Evolutionary conservation across 2,113 vertebrate species (phyloP), one percentile per base, ranked within the genome.

Genomic region (Malurus alboscapulatus): DNA sequence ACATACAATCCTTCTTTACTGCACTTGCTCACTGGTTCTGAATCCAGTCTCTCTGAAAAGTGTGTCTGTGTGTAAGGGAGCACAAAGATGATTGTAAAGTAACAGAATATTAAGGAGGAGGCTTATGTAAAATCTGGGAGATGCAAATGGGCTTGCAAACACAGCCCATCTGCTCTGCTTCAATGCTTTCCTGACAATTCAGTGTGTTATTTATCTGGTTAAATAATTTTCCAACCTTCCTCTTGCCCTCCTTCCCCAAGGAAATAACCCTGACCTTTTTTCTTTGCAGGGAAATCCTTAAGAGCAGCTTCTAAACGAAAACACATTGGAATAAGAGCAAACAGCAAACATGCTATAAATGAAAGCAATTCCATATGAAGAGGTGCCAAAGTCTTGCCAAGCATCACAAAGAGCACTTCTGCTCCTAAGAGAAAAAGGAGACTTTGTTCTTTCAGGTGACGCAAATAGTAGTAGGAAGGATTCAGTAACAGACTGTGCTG

Each of bases 81-180:
- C 32, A 63, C 78, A 84, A 67, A 84, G 20, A n/a, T n/a, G 29
- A 67, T 51, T 58, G 50, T 29, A 63, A 88, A 82, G 72, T 65
- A 91, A 81, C 59, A 82, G 82, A 84, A 32, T 53, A 71, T 32
- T 75, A 78, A 93, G 69, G 38, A 50, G 25, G 82, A 80, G 10
- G 25, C 36, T 83, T 55, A 48, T 36, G 27, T 53, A 82, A 93
- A 94, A 53, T 77, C 32, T 84, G n/a, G 73, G 91, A 5, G 3
- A 59, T 59, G 81, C 47, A 94, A 93, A 95, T 69, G 16, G 79
- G 47, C 53, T 74, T 91, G 81, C 30, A 73, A 90, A 87, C 71
- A 67, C 40, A 88, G 76, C 20, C 68, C 61, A 78, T 88, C 81
- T 83, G 83, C 42, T 92, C 36, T 21, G 38, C 83, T 95, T 85